Base-by-base conservation (phyloP, 1,140 invertebrate genomes). In the Proctacanthus coquilletti region DNA sequence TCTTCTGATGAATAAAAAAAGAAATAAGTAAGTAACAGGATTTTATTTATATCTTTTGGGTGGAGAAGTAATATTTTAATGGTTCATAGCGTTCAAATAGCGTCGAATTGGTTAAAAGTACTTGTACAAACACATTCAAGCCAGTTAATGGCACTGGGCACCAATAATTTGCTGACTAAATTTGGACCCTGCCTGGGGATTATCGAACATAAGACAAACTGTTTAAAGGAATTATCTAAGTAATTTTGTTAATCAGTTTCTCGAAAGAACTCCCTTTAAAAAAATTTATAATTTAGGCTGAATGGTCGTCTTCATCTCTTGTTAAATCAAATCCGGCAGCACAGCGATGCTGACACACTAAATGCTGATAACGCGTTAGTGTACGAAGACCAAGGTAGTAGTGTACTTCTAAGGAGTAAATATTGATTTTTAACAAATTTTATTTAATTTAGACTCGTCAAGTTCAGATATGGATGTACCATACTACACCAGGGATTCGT, bases 61-160 rank as follows among this genome's bases (percentile, higher is more conserved):
- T n/a, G n/a, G n/a, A n/a, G n/a, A n/a, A n/a, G n/a, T n/a, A n/a
- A n/a, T n/a, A n/a, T n/a, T n/a, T n/a, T n/a, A n/a, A n/a, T n/a
- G n/a, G 44, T 43, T 60, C 58, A 34, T 49, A 77, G 74, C 47
- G 68, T 71, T 43, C 63, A 68, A 51, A 67, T 65, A 40, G 72
- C 69, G 3, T 47, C 70, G 3, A 56, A 62, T 25, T 80, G 77
- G 77, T 44, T 80, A 18, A 65, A 70, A 47, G 45, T 57, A 34
- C 48, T 79, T 20, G 47, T 75, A n/a, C 55, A 64, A 37, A 63
- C 65, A 10, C 75, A 80, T 50, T 65, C 74, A 1, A 70, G 70
- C 37, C 65, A 76, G 35, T 45, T 80, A 13, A 63, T 77, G 52
- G 55, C 56, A 6, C 47, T 56, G 18, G 48, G 55, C n/a, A 48